A percentile compares a stretch with the other conserved stretches of the same genome.
phyloP scores from a whole-genome alignment of 2,888 invertebrate species.

The Acrobasis repandana region DNA sequence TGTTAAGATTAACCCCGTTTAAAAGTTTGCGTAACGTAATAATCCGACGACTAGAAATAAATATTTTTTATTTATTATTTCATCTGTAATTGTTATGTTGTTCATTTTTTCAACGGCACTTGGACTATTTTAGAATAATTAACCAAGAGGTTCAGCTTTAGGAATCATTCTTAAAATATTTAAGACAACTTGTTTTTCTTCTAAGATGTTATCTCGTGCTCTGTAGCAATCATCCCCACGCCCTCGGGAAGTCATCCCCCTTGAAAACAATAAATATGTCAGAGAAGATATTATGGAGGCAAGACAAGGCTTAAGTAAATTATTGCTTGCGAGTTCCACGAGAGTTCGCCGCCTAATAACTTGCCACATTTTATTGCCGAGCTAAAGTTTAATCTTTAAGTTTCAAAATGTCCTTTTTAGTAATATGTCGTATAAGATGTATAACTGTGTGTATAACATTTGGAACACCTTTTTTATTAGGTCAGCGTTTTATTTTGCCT shows the following conservation, averaged over 20 bases:
- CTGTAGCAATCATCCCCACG: slow-evolving; percentile 22
- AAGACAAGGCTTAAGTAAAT: slow-evolving; percentile 65
- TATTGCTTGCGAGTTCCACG: slow-evolving; percentile 75
- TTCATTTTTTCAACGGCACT: too few relatives aligned
- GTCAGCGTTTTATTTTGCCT: too few relatives aligned
- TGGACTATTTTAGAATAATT: too few relatives aligned
- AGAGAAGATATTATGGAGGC: slow-evolving; percentile 71
- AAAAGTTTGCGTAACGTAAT: too few relatives aligned
- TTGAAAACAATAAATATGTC: slow-evolving; percentile 80
- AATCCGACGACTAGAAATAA: too few relatives aligned
- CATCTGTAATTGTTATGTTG: too few relatives aligned
- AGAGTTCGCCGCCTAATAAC: slow-evolving; percentile 75
- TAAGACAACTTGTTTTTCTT: slow-evolving; percentile 1
- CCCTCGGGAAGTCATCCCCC: slow-evolving; percentile 38
- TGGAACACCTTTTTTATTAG: too few relatives aligned
- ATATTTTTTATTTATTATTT: background rate
- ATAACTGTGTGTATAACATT: too few relatives aligned
- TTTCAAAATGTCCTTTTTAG: slow-evolving; percentile 43
- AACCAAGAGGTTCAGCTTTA: too few relatives aligned
- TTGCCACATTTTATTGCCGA: slow-evolving; percentile 72
- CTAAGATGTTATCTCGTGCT: slow-evolving; percentile 19
- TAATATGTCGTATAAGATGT: slow-evolving; percentile 20
- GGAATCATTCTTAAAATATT: too few relatives aligned
- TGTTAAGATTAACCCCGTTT: too few relatives aligned
- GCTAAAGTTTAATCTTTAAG: slow-evolving; percentile 41